Evolutionary conservation across 2,113 vertebrate species (phyloP).

Genomic region (Bagarius yarrelli): DNA sequence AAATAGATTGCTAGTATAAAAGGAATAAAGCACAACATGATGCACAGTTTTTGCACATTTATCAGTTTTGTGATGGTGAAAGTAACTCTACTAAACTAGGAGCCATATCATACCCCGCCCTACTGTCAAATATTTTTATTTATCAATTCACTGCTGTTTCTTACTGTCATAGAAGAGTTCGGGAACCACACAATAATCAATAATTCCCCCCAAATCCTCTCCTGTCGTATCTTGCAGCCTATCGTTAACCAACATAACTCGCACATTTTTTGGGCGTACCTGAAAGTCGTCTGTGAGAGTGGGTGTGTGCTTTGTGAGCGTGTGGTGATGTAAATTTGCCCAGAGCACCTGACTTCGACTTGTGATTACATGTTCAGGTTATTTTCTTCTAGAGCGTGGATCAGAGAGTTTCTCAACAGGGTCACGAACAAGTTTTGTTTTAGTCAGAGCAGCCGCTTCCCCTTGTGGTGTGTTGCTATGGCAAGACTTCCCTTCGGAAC

Average conservation of each 20-base stretch:
- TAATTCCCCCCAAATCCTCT: too few relatives aligned
- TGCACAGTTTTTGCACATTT: too few relatives aligned
- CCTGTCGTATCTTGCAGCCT: too few relatives aligned
- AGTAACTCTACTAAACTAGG: too few relatives aligned
- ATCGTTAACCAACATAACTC: background rate
- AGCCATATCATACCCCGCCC: too few relatives aligned
- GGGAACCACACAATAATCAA: too few relatives aligned
- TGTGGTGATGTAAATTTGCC: slow-evolving; percentile 6
- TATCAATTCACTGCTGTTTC: too few relatives aligned
- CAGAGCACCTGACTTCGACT: slow-evolving; percentile 9
- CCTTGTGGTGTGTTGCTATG: slow-evolving; percentile 91
- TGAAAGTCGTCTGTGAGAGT: background rate
- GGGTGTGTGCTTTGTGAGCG: background rate
- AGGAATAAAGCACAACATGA: too few relatives aligned
- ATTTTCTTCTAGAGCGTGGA: background rate
- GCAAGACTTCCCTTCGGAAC: slow-evolving; percentile 89
- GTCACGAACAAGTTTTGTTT: slow-evolving; percentile 55
- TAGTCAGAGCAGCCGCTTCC: slow-evolving; percentile 78
- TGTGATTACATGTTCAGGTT: slow-evolving; percentile 33
- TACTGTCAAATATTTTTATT: too few relatives aligned
- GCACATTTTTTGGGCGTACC: background rate
- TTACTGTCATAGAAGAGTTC: too few relatives aligned
- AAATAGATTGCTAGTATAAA: too few relatives aligned
- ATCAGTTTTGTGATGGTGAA: too few relatives aligned
- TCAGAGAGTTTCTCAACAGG: slow-evolving; percentile 63